Base-by-base conservation (phyloP, 2,113 vertebrate genomes). In the Aepyceros melampus region DNA sequence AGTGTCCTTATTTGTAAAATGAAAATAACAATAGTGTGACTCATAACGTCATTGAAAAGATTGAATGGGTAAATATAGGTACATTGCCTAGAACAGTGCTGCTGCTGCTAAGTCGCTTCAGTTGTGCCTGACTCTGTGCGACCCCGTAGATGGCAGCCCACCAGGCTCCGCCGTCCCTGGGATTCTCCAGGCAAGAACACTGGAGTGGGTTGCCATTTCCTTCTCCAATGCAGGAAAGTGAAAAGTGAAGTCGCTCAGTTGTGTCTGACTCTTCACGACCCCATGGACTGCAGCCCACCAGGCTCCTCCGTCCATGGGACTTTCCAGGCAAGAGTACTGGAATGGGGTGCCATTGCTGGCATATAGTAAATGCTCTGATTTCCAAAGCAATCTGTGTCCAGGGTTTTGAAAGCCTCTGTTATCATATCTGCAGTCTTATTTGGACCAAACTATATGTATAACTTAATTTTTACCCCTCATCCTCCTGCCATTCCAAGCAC, bases 221-320 rank as follows among this genome's bases (percentile, higher is more conserved):
- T 58, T 58, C 25, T 58, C 25, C 25, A 58, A 5, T 27, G 56
- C 56, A 58, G 12, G 10, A 12, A 58, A 58, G 56, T 58, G 56
- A 27, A 58, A 58, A 58, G 56, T 58, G 56, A 58, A 58, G 56
- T 58, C 0, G 2, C 56, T 58, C 25, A 58, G 2, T 58, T 10
- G 4, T 27, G 25, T 58, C 10, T 0, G 10, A 58, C 56, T 58
- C 56, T 58, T 27, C 2, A 2, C 0, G 25, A 58, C 25, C 56
- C 23, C 25, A 27, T 58, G 25, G 25, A 58, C 11, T 27, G 25
- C 56, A 58, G 56, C 25, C 56, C 5, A 58, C 25, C 25, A 58
- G 56, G 25, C 25, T 27, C 56, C 56, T 58, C 56, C 56, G 27
- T 27, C 10, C 56, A 58, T 27, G 56, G 56, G 25, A 58, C 27